Conservation (phyloP, 2,888 invertebrate genomes). For the Oscheius sp. region DNA sequence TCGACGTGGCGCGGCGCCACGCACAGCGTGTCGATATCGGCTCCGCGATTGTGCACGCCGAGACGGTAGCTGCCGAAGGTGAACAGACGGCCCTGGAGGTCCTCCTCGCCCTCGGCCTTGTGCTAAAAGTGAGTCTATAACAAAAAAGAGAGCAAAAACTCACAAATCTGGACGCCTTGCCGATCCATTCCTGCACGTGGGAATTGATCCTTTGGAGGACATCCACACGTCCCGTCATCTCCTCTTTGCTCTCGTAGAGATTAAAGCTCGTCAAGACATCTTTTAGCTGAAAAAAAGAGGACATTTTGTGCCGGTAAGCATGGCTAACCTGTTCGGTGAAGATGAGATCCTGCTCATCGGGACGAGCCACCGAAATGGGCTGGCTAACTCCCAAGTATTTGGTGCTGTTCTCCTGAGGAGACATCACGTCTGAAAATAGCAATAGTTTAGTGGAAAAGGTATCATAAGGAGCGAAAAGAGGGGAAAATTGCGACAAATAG, state of each 20-base stretch:
- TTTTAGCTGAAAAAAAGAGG: constrained; percentile 1
- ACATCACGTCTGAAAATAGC: too few species aligned
- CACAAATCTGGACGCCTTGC: neutral
- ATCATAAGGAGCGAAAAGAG: too few species aligned
- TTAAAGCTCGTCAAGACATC: constrained; percentile 1
- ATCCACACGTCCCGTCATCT: neutral
- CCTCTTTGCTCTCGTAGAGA: constrained; percentile 16
- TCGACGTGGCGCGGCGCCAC: constrained; percentile 96
- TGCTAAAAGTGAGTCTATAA: constrained; percentile 76
- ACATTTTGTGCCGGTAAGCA: neutral
- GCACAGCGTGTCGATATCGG: constrained; percentile 97
- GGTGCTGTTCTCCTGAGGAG: neutral
- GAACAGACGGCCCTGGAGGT: constrained; percentile 94
- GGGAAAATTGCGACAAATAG: too few species aligned
- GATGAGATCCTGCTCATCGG: constrained; percentile 11
- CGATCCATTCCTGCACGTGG: neutral
- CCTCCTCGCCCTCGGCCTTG: constrained; percentile 88
- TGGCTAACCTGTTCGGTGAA: neutral
- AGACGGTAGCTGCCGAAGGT: constrained; percentile 96
- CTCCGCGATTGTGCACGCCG: constrained; percentile 94
- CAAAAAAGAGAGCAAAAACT: neutral
- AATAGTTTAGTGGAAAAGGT: too few species aligned
- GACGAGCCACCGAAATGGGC: constrained; percentile 2
- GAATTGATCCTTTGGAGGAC: neutral
- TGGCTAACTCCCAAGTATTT: constrained; percentile 16